Conservation (phyloP, 1,140 invertebrate genomes). For the Pachyrhynchus sulphureomaculatus region DNA sequence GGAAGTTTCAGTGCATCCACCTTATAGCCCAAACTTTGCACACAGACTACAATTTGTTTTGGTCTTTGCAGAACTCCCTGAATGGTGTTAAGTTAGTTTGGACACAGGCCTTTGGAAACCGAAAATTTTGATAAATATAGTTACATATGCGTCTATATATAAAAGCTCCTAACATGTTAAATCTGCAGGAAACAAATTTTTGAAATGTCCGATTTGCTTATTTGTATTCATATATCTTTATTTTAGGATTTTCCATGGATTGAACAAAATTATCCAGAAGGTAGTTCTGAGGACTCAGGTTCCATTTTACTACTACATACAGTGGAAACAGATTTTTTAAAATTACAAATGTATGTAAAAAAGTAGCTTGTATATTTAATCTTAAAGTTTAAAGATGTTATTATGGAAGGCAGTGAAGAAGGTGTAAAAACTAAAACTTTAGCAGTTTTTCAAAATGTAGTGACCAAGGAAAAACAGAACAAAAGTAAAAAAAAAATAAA, state of each 20-base stretch:
- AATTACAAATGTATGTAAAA: constrained; percentile 41
- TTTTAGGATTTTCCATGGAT: constrained; percentile 43
- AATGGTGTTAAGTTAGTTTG: too few relatives aligned
- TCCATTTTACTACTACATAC: constrained; percentile 40
- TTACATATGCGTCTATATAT: too few relatives aligned
- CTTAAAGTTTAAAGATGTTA: neutral
- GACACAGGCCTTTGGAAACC: too few relatives aligned
- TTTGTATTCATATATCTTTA: too few relatives aligned
- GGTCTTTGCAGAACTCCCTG: too few relatives aligned
- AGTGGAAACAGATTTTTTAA: constrained; percentile 33
- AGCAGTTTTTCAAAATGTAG: constrained; percentile 45
- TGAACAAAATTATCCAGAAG: constrained; percentile 24
- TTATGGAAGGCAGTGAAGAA: constrained; percentile 20
- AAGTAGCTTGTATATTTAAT: constrained; percentile 1
- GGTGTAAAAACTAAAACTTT: constrained; percentile 38
- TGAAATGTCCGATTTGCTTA: too few relatives aligned
- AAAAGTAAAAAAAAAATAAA: constrained; percentile 25
- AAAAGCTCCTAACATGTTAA: too few relatives aligned
- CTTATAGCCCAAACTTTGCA: too few relatives aligned
- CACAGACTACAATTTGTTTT: too few relatives aligned
- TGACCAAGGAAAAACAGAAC: constrained; percentile 26
- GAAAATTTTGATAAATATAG: too few relatives aligned
- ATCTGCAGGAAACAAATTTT: too few relatives aligned
- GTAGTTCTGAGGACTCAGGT: neutral
- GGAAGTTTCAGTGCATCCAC: too few relatives aligned